Base-by-base conservation (phyloP, 2,113 vertebrate genomes). In the Tamias sibiricus region DNA sequence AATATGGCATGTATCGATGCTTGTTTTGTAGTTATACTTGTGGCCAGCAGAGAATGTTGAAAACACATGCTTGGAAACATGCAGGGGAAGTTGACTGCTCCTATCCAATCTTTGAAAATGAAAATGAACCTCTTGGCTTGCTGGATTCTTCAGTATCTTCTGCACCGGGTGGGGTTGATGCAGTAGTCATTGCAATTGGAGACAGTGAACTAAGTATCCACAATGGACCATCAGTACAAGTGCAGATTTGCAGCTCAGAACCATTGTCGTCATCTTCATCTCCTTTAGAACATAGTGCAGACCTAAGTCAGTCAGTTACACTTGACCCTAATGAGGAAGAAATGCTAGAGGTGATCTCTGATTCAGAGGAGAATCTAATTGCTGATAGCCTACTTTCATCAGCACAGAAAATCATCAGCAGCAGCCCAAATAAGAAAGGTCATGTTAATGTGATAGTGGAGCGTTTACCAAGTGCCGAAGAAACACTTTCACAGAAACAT, bases 381-480 rank as follows among this genome's bases (percentile, higher is more conserved):
- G 92, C 99, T 0, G 99, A 99, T 94, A 99, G 99, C 96, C 98
- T 99, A 1, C 99, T 99, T 79, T 99, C 99, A 0, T 99, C 99
- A 0, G 99, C 99, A 62, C 99, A 99, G 97, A 99, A 99, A 97
- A 99, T 99, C 72, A 99, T 99, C 96, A 99, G 95, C 98, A 99
- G 99, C 95, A 99, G 99, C 93, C 99, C 99, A 28, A 99, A 99
- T 93, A 99, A 99, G n/a, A 99, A 99, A 4, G 99, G 99, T 4
- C 99, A 99, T 0, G 98, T 99, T 94, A 99, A 99, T 0, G 99
- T 99, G 96, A 99, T 99, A n/a, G 99, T 99, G 30, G 99, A 99
- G 49, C 99, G 99, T 20, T 98, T 99, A 95, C 99, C 99, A 1
- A 98, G 99, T 26, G 99, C 99, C 0, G 99, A 99, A 97, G 99